These are phyloP conservation scores for Astreopora myriophthalma DNA, from an alignment of 64 coral and sea anemone species.

Conservation along the genomic window DNA sequence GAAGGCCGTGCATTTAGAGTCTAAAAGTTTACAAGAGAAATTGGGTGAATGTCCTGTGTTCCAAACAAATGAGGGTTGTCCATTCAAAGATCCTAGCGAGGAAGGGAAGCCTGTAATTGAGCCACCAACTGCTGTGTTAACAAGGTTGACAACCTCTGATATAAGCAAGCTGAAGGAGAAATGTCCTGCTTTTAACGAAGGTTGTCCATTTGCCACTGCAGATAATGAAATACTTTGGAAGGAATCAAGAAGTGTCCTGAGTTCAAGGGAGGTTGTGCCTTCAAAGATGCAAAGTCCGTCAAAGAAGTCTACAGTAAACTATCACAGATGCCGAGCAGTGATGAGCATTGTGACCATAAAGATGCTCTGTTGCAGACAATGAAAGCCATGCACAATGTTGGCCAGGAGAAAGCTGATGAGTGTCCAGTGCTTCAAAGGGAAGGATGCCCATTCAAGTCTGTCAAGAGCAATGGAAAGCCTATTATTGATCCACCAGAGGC, in stretches of 20 bases:
- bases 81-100: too few species aligned
- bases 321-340: slow-evolving; percentile 59
- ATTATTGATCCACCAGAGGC: slow-evolving; percentile 29
- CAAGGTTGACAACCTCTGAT: slow-evolving; percentile 5
- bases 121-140: slow-evolving; percentile 16
- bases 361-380: slow-evolving; percentile 59
- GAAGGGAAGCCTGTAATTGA: too few species aligned
- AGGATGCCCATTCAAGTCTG: slow-evolving; percentile 67
- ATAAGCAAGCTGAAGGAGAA: slow-evolving; percentile 51
- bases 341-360: slow-evolving; percentile 32
- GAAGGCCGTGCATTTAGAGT: slow-evolving; percentile 55
- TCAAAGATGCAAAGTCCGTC: slow-evolving; percentile 52
- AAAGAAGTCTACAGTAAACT: slow-evolving; percentile 51
- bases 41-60: slow-evolving; percentile 80
- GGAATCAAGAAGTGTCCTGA: slow-evolving; percentile 68
- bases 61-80: slow-evolving; percentile 58
- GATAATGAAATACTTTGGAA: slow-evolving; percentile 57
- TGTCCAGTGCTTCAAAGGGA: slow-evolving; percentile 56
- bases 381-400: slow-evolving; percentile 58
- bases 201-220: slow-evolving; percentile 65
- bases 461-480: slow-evolving; percentile 48
- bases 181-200: slow-evolving; percentile 73
- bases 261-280: slow-evolving; percentile 57
- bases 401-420: slow-evolving; percentile 47
- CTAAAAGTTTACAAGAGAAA: slow-evolving; percentile 46